Percentiles rank a stretch among this genome's conserved stretches.
These are phyloP conservation scores for Pachydiplax longipennis DNA, from an alignment of 2,888 invertebrate species.

Conservation along the genomic window DNA sequence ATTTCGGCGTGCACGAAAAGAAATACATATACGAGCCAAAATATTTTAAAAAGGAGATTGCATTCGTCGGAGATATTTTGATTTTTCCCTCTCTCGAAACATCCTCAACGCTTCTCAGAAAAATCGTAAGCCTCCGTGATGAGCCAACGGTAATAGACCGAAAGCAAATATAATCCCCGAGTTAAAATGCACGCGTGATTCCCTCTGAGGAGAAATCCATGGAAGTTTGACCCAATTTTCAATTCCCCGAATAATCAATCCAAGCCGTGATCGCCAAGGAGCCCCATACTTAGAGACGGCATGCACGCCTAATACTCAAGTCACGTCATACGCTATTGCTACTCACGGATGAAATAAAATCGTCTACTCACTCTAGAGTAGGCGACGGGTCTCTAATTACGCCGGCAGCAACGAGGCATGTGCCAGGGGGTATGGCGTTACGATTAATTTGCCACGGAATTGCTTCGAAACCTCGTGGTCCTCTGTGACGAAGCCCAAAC, in stretches of 20 bases:
- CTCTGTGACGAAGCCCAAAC: constrained; percentile 4
- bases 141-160: too few species aligned
- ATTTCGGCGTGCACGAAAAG: too few species aligned
- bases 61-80: too few species aligned
- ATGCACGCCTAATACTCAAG: neutral
- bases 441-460: constrained; percentile 10
- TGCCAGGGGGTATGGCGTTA: constrained; percentile 8
- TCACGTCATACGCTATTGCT: neutral
- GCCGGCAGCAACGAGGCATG: neutral
- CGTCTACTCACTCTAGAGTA: neutral
- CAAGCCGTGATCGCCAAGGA: neutral
- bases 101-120: too few species aligned
- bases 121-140: too few species aligned
- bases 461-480: constrained; percentile 15
- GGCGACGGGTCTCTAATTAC: neutral
- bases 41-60: too few species aligned
- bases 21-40: too few species aligned
- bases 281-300: neutral
- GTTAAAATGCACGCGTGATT: too few species aligned
- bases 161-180: too few species aligned
- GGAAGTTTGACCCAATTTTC: neutral
- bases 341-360: neutral
- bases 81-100: too few species aligned
- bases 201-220: too few species aligned
- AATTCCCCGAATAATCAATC: neutral